phyloP scores from a whole-genome alignment of 2,797 vertebrate species.

The Acrossocheilus fasciatus region DNA sequence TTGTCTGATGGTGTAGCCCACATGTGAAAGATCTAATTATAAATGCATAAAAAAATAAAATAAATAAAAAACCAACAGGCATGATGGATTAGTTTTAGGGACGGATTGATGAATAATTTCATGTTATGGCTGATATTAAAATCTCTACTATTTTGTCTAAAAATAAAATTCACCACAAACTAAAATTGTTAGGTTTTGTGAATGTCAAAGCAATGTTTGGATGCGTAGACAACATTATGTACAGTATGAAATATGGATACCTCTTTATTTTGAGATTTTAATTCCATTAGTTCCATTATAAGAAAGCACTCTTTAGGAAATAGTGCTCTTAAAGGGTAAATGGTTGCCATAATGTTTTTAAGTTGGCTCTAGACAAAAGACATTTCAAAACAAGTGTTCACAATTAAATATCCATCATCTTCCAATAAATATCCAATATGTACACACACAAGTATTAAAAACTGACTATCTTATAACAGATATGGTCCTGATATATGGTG shows the following conservation, averaged over 20 bases:
- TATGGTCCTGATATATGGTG: neutral
- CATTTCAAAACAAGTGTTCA: neutral
- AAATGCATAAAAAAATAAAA: neutral
- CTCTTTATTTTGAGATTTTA: conserved; percentile 9
- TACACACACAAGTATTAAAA: neutral
- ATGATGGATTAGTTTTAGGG: neutral
- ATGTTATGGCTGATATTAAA: conserved; percentile 6
- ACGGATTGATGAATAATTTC: neutral
- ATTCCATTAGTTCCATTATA: neutral
- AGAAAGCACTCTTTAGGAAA: neutral
- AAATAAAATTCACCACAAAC: conserved; percentile 6
- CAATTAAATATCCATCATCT: conserved; percentile 1
- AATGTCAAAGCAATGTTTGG: neutral
- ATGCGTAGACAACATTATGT: neutral
- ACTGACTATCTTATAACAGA: neutral
- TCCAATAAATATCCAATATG: neutral
- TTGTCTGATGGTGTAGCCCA: neutral
- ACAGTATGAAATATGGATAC: conserved; percentile 8
- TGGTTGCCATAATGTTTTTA: neutral
- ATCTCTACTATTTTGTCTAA: neutral
- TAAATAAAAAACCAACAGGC: neutral
- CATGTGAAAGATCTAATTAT: conserved; percentile 2
- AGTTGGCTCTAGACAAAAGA: neutral
- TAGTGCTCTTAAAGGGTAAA: neutral
- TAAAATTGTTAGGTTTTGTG: neutral